Conservation (phyloP, 2,888 invertebrate species). For the Drosophila melanosoma region DNA sequence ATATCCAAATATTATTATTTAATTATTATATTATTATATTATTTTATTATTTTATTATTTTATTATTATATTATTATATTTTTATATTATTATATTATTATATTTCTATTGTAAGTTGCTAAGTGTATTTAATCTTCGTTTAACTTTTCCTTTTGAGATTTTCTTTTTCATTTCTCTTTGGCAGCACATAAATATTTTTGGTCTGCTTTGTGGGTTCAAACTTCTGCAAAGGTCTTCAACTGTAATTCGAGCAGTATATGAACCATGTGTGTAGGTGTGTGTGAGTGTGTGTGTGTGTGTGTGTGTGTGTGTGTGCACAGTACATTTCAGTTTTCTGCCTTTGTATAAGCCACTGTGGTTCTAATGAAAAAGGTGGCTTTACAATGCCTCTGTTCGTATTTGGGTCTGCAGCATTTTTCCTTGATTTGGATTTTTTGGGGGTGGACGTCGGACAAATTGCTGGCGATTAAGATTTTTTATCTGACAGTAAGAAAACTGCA, state of each 20-base stretch:
- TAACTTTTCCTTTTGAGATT: background rate
- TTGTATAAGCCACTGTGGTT: slow-evolving; percentile 11
- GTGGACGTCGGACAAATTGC: slow-evolving; percentile 65
- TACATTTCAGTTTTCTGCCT: background rate
- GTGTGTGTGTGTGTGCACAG: slow-evolving; percentile 1
- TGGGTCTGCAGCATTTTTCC: slow-evolving; percentile 6
- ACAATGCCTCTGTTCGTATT: slow-evolving; percentile 39
- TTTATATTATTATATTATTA: background rate
- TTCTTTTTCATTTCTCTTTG: slow-evolving; percentile 10
- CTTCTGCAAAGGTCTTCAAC: slow-evolving; percentile 20
- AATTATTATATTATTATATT: no score
- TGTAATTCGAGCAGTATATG: slow-evolving; percentile 39
- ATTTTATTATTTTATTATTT: no score
- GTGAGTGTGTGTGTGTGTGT: slow-evolving; percentile 1
- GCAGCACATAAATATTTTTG: slow-evolving; percentile 43
- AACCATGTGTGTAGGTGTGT: slow-evolving; percentile 7
- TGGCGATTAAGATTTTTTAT: slow-evolving; percentile 74
- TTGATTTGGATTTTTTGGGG: slow-evolving; percentile 25
- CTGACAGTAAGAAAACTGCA: slow-evolving; percentile 32
- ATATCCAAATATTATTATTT: no score
- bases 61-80: no score
- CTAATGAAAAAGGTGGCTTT: slow-evolving; percentile 60
- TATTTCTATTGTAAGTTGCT: no score
- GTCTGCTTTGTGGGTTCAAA: slow-evolving; percentile 28
- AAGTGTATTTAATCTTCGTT: background rate